Evolutionary conservation across 2,888 invertebrate genomes (phyloP).

Genomic region (Sycophila texana): DNA sequence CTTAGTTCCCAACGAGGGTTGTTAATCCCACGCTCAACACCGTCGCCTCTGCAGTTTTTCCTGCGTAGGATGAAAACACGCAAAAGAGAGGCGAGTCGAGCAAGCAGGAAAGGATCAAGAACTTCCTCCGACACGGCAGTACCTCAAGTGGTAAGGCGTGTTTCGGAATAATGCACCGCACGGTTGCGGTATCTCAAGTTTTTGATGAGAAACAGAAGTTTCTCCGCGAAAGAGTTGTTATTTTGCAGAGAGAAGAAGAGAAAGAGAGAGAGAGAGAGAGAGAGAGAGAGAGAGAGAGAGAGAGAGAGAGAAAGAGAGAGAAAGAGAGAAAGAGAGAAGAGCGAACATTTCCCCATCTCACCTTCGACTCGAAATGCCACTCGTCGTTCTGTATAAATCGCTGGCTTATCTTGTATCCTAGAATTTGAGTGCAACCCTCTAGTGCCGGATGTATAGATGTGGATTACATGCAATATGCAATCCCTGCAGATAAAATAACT

Average conservation of each 20-base stretch:
- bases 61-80: slow-evolving; percentile 49
- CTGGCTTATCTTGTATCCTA: neutral
- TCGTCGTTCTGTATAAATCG: neutral
- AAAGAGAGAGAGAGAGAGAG: neutral
- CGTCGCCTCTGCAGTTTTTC: slow-evolving; percentile 41
- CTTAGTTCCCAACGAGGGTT: slow-evolving; percentile 53
- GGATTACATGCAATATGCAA: too few species aligned
- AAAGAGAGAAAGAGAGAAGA: neutral
- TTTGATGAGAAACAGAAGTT: slow-evolving; percentile 58
- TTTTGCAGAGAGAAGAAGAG: neutral
- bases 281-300: neutral
- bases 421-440: neutral
- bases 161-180: slow-evolving; percentile 55
- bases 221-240: slow-evolving; percentile 47
- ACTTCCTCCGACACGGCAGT: slow-evolving; percentile 56
- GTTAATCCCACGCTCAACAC: slow-evolving; percentile 52
- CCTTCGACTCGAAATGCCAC: slow-evolving; percentile 31
- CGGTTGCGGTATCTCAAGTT: slow-evolving; percentile 45
- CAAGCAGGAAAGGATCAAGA: slow-evolving; percentile 57
- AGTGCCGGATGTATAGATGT: too few species aligned
- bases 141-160: slow-evolving; percentile 56
- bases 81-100: neutral
- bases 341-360: slow-evolving; percentile 12
- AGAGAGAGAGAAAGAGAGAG: slow-evolving; percentile 19
- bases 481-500: too few species aligned